Base-by-base conservation (phyloP, 2,797 vertebrate species). In the Sebastolobus altivelis region DNA sequence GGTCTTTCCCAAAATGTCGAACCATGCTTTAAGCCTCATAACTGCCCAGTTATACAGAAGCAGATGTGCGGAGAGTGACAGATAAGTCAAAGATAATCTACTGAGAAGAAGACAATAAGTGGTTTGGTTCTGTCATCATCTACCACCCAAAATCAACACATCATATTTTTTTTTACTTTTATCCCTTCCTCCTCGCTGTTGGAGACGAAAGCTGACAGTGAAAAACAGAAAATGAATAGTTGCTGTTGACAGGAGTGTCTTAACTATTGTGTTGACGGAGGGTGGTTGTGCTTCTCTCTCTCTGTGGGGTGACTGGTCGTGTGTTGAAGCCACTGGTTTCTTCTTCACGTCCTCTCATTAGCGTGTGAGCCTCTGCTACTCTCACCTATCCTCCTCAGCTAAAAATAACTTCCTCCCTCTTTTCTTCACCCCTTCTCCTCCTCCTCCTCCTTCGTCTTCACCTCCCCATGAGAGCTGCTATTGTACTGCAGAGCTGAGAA, bases 351-450 rank as follows among this genome's bases (percentile, higher is more conserved):
- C 43, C 66, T 80, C 87, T 91, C 82, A 86, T 89, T 89, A 89
- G 73, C 77, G 69, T 25, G 54, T 63, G 72, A 81, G 79, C 72
- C 56, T 82, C 82, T 67, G 83, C 79, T 76, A 20, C 75, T 72
- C 79, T 79, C 85, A 89, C 89, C 89, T 73, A 60, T 75, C 75
- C 65, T 71, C 75, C 75, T 4, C 63, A 27, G 88, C 93, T 91
- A 93, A 91, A 93, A 92, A 92, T 92, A 93, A 72, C 82, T 75
- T 60, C 66, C 73, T 58, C 43, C 72, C 77, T 65, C 60, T 54
- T 62, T 37, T 52, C 78, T 27, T 78, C 77, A 59, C 52, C 76
- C 49, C 35, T 61, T 56, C 87, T 58, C 62, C 74, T 80, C 75
- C 52, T 74, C 49, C 35, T 61, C 52, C 87, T 58, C 62, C 74